A percentile compares a stretch with the other conserved stretches of the same genome.
phyloP scores from a whole-genome alignment of 2,888 invertebrate genomes.

The Stramonita haemastoma region DNA sequence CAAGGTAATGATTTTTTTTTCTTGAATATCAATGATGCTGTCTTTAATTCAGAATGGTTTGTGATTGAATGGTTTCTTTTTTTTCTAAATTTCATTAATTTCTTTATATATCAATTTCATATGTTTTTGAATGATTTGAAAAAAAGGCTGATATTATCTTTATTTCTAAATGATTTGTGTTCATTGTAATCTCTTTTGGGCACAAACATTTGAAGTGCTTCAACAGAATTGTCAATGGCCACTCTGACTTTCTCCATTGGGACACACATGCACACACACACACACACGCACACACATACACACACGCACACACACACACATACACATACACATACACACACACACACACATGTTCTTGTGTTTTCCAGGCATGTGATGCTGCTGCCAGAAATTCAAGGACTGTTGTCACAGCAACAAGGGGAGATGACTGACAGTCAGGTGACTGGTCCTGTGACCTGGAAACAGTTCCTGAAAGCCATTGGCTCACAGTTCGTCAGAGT shows the following conservation, averaged over 20 bases:
- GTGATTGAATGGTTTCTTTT: too few species aligned
- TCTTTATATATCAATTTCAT: too few species aligned
- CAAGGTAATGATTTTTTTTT: too few species aligned
- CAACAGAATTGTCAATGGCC: too few species aligned
- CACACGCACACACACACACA: constrained; percentile 9
- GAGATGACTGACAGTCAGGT: neutral
- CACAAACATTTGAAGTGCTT: too few species aligned
- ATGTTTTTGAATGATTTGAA: too few species aligned
- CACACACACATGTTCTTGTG: constrained; percentile 10
- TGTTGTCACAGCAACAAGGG: constrained; percentile 36
- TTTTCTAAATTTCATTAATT: too few species aligned
- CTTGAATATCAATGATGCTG: too few species aligned
- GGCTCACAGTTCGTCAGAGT: neutral
- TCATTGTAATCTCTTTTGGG: too few species aligned
- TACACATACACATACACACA: neutral
- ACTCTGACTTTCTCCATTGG: neutral
- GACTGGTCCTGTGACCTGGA: neutral
- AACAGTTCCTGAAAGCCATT: constrained; percentile 28
- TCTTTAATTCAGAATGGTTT: too few species aligned
- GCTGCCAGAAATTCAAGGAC: constrained; percentile 46
- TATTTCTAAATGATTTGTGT: too few species aligned
- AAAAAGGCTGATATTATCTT: too few species aligned
- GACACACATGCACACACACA: neutral
- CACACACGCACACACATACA: neutral
- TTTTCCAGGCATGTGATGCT: constrained; percentile 50